A percentile compares a stretch with the other conserved stretches of the same genome.
Evolutionary conservation across 2,113 vertebrate genomes (phyloP).

Genomic region (Saguinus midas): DNA sequence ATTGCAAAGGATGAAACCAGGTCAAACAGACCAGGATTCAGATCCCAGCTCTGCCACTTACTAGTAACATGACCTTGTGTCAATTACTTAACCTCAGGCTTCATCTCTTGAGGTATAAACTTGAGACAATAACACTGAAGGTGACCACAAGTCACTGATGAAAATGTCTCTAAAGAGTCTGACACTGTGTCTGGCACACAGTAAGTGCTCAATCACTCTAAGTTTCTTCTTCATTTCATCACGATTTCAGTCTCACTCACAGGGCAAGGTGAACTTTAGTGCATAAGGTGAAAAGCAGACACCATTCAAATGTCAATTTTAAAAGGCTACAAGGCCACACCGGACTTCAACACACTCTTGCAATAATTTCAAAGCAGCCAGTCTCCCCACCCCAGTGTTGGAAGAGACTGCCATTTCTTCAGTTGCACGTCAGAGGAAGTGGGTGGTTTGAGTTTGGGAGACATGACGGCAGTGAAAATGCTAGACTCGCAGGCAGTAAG

Average conservation of each 20-base stretch:
- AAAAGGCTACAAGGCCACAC: not conserved
- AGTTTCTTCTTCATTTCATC: not conserved
- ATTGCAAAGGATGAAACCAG: not conserved
- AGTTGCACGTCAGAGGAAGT: not conserved
- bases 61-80: rapidly evolving
- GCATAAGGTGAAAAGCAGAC: not conserved
- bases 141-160: not conserved
- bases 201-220: not conserved
- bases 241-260: rapidly evolving
- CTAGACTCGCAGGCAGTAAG: not conserved
- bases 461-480: not conserved
- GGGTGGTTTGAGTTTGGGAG: not conserved
- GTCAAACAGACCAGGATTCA: not conserved
- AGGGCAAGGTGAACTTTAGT: not conserved
- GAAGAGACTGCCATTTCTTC: not conserved
- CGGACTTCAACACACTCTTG: not conserved
- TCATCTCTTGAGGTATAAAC: not conserved
- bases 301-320: rapidly evolving
- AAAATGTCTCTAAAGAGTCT: not conserved
- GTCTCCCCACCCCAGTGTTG: rapidly evolving
- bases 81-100: not conserved
- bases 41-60: not conserved
- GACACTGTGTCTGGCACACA: too few relatives aligned
- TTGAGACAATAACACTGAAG: not conserved
- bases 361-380: not conserved